phyloP scores from a whole-genome alignment of 1,140 invertebrate genomes.

The Heliconius hermathena region DNA sequence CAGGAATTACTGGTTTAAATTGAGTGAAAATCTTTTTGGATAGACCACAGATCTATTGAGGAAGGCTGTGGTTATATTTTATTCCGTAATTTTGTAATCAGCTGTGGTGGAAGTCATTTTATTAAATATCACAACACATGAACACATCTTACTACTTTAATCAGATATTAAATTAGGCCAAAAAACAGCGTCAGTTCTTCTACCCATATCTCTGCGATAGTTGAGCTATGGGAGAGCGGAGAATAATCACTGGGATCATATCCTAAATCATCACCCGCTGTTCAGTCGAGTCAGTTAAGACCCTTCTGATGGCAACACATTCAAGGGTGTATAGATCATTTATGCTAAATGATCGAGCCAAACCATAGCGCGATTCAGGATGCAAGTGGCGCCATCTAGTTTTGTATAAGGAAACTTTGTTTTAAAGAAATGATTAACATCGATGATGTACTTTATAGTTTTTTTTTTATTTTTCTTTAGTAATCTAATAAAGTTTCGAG shows the following conservation, averaged over 20 bases:
- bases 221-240: neutral
- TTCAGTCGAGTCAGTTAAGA: slow-evolving; percentile 8
- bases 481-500: too few species aligned
- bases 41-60: too few species aligned
- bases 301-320: neutral
- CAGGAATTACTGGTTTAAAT: too few species aligned
- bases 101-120: too few species aligned
- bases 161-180: neutral
- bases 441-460: too few species aligned
- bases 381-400: neutral
- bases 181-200: slow-evolving; percentile 3
- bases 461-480: too few species aligned
- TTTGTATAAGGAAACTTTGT: neutral
- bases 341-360: neutral
- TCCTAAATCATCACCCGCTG: neutral
- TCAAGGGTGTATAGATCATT: neutral
- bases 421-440: neutral
- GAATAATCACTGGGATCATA: neutral
- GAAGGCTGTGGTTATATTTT: too few species aligned
- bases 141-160: too few species aligned
- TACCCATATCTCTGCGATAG: neutral
- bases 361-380: slow-evolving; percentile 4
- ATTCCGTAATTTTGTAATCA: too few species aligned
- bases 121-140: too few species aligned
- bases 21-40: too few species aligned